Evolutionary conservation across 2,888 invertebrate genomes (phyloP), one percentile per base, ranked within the genome.

Genomic region (Ichneumon xanthorius): DNA sequence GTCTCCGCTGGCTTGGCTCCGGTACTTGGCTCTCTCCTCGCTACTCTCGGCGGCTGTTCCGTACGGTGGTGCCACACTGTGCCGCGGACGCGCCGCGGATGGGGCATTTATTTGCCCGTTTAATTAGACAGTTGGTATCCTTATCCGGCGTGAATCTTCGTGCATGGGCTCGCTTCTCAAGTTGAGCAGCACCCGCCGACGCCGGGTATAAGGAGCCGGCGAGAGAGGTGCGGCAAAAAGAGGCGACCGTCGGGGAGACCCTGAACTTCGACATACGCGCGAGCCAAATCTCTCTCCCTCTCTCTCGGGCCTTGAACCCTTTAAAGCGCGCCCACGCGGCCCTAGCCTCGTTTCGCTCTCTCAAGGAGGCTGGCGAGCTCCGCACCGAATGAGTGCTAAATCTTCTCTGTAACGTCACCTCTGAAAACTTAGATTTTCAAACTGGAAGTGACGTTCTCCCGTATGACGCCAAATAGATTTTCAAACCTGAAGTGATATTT

Each of bases 61-160:
- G 87, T 85, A 53, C 19, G 86, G 82, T 76, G 82, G 72, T 65
- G 80, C 84, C 77, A 75, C 77, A 50, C 83, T 80, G 77, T 83
- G 63, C 80, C 77, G 40, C 50, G 40, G 77, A 77, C 83, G 82
- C 71, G 86, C 83, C 80, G 85, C 86, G 87, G 87, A 87, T 85
- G 87, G 86, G 86, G 87, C 88, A 88, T 89, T 89, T 88, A 88
- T 88, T 88, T 89, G 88, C 88, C 85, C 88, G 88, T 89, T 89
- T 89, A 88, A 88, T 88, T 89, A 88, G 88, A 88, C 88, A 89
- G 88, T 87, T 86, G 88, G 86, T 87, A 87, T 87, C 86, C 87
- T 87, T 89, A 88, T 88, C 88, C 84, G 76, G 82, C 87, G 86
- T 85, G 85, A 85, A 89, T 87, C 88, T 86, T 87, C 75, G 86